Evolutionary conservation across 2,113 vertebrate genomes (phyloP), one percentile per base, ranked within the genome.

Genomic region (Cavia porcellus): DNA sequence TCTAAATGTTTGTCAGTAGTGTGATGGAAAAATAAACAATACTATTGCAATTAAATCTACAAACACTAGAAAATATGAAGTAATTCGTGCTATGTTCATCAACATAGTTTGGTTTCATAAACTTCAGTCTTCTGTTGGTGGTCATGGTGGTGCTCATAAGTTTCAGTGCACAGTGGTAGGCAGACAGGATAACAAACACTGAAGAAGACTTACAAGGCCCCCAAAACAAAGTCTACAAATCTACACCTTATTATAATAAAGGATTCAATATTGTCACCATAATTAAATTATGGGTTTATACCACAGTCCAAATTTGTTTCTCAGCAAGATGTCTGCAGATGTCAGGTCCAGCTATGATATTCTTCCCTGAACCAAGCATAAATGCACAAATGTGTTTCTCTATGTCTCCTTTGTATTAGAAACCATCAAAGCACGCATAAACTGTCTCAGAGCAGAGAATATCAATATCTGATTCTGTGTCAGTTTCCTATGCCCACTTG

Each of bases 11-110:
- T 89, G 61, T 80, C 59, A 88, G 9, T 55, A 47, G 75, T 70
- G 38, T 82, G 92, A 50, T 89, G 7, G 38, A 62, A 88, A 92
- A 95, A 57, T 64, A 92, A 95, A n/a, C 32, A 24, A 19, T 14
- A 79, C 38, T 81, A 38, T 85, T 79, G 10, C 38, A 75, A 28
- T 42, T 9, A 64, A 90, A 75, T 81, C n/a, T 0, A 1, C 5
- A 93, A 50, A 30, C 0, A 1, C 24, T 2, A 50, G 24, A 7
- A 88, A 89, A 82, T 89, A 77, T 42, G 22, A 70, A 89, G 52
- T 62, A 70, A 91, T 74, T 93, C 22, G 13, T 85, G 22, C 3
- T 74, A 2, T 38, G 30, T 77, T 50, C 50, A 50, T 93, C n/a
- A 95, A 80, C 1, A 17, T 77, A 47, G 92, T 64, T 87, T 81